Evolutionary conservation across 2,888 invertebrate species (phyloP), one percentile per base, ranked within the genome.

Genomic region (Mimachlamys varia): DNA sequence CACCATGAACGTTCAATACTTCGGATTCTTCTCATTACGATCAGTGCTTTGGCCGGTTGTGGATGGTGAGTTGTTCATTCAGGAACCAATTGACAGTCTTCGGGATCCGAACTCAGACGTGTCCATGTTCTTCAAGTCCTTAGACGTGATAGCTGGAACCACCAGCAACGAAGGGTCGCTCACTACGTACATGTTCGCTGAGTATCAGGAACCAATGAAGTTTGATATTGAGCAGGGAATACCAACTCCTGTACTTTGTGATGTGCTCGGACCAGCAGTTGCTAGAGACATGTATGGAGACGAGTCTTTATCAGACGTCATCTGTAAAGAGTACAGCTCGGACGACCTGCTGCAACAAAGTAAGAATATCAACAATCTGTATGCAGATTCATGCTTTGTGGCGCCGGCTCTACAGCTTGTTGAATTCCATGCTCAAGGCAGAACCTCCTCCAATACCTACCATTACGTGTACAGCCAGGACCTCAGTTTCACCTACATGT

Each of bases 1-100:
- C 13, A 90, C 89, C 0, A 12, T 50, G n/a, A 91, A 91, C n/a
- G 38, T 76, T n/a, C 97, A 62, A n/a, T 62, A 62, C 22, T 22
- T 62, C 0, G 97, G 98, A 98, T 98, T 38, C 98, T 98, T 22
- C 97, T 97, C 62, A 3, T 62, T 17, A 62, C 62, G 22, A 97
- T 99, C 99, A 97, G 98, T 99, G 58, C 99, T 99, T 96, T 98
- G 99, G 15, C 99, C 99, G 0, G 98, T 99, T 88, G 98, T 99
- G 76, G 99, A 99, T 96, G 99, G 99, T 13, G 98, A 98, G 49
- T 99, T 99, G 97, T 97, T 99, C 92, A 98, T 98, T 94, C 99
- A 99, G 96, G 94, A 95, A 53, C 96, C 97, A 7, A 97, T 97
- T 88, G 98, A 98, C 0, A 96, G 97, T 44, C 96, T 99, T 19